A percentile compares a stretch with the other conserved stretches of the same genome.
Evolutionary conservation across 1,140 invertebrate genomes (phyloP).

Genomic region (Eumaeus atala): DNA sequence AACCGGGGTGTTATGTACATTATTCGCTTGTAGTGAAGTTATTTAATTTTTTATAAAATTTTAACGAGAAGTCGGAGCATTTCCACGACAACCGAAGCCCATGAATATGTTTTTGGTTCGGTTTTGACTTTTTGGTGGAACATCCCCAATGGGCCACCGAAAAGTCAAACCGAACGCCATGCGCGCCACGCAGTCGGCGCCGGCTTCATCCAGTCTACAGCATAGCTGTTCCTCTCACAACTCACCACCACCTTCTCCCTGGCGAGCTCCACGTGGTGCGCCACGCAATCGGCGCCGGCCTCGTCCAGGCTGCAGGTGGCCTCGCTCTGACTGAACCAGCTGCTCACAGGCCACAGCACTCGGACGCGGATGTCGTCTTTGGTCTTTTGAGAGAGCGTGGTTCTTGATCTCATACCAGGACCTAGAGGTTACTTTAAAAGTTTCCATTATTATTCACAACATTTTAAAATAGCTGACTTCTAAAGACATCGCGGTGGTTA

Average conservation of each 20-base stretch:
- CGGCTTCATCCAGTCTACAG: constrained; percentile 31
- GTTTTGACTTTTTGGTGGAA: no score
- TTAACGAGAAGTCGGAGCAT: no score
- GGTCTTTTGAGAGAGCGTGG: background rate
- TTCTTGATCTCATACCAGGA: background rate
- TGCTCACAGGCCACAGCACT: constrained; percentile 26
- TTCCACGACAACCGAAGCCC: no score
- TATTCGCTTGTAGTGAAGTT: no score
- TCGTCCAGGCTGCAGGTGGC: constrained; percentile 31
- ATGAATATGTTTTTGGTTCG: no score
- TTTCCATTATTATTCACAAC: no score
- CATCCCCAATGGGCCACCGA: no score
- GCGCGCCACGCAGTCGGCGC: constrained; percentile 32
- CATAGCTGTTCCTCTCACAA: background rate
- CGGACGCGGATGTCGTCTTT: background rate
- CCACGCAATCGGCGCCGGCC: constrained; percentile 32
- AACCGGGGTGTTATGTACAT: no score
- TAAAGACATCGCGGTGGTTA: no score
- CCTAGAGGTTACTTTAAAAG: background rate
- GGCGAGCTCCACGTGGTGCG: constrained; percentile 31
- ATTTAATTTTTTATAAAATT: no score
- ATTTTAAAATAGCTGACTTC: no score
- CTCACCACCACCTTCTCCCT: constrained; percentile 34
- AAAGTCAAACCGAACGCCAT: no score
- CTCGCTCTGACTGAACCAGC: constrained; percentile 27